Conservation (phyloP, 2,888 invertebrate species). For the Baccha elongata region DNA sequence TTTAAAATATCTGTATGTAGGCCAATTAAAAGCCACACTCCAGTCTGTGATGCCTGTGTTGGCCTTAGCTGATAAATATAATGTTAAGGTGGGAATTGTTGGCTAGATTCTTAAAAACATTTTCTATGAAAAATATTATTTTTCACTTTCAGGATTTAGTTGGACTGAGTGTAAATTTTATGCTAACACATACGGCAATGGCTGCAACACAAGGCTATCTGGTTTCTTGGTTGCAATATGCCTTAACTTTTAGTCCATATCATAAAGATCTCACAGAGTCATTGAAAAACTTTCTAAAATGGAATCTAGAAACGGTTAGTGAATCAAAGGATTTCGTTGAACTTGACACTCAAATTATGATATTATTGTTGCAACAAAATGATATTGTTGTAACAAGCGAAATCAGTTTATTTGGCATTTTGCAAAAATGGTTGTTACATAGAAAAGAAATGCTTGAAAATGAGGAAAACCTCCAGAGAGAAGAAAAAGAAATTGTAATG, state of each 20-base stretch:
- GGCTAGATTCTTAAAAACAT: too few species aligned
- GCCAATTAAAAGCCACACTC: conserved; percentile 92
- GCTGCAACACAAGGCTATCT: conserved; percentile 92
- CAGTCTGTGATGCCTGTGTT: conserved; percentile 93
- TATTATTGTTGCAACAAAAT: conserved; percentile 90
- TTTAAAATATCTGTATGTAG: conserved; percentile 93
- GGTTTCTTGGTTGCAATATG: conserved; percentile 96
- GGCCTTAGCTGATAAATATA: conserved; percentile 96
- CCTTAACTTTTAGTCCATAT: conserved; percentile 89
- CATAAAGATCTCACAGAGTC: conserved; percentile 84
- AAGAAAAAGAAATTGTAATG: conserved; percentile 85
- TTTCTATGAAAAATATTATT: neutral
- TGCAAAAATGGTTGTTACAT: conserved; percentile 90
- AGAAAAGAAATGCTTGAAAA: conserved; percentile 85
- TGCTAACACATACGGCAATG: conserved; percentile 93
- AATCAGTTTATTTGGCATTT: conserved; percentile 89
- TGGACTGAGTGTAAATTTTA: conserved; percentile 91
- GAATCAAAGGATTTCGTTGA: conserved; percentile 90
- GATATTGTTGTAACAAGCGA: conserved; percentile 95
- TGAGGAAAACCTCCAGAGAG: conserved; percentile 82
- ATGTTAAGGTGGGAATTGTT: conserved; percentile 87
- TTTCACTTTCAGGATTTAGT: conserved; percentile 87
- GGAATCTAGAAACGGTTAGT: conserved; percentile 94
- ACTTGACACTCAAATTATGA: conserved; percentile 91
- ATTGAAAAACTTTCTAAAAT: conserved; percentile 92